Evolutionary conservation across 1,140 invertebrate genomes (phyloP), one percentile per base, ranked within the genome.

Genomic region (Camponotus pennsylvanicus): DNA sequence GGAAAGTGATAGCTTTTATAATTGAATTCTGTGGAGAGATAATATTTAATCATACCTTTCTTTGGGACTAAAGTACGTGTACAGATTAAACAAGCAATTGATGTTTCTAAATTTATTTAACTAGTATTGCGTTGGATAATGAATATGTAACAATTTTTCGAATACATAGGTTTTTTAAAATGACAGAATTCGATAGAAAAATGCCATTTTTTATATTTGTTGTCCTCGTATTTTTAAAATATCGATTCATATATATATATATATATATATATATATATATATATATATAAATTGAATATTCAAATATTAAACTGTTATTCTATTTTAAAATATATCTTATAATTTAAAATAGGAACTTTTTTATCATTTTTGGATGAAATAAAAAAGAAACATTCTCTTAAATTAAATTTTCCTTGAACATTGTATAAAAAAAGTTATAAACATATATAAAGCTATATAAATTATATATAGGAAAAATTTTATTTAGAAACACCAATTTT

Each of bases 1-100:
- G 40, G 15, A 11, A 42, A 21, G 13, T 32, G 37, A 80, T 55
- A 52, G 76, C 86, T 89, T 88, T 85, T n/a, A 61, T 59, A 52
- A 61, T 21, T n/a, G 2, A 32, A 73, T 1, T 18, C 27, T 32
- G 21, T 4, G 32, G 15, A 52, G 49, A 52, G 69, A 49, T 49
- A 49, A 67, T 15, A 77, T 32, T 27, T 40, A 18, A 9, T 57
- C 21, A 8, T 6, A 32, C 42, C n/a, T 40, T 63, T n/a, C 45
- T 13, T 4, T 2, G 1, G 13, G 3, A 49, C 49, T 52, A 2
- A 52, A 52, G 27, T 13, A 67, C n/a, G 18, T 49, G 34, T 59
- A 40, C 18, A 42, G 9, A 76, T 40, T 42, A 55, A 55, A 13
- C n/a, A 37, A 55, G 4, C 49, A 70, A 32, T 27, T 71, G 45